These are phyloP conservation scores for Petrolisthes manimaculis DNA, from an alignment of 2,888 invertebrate species.

Conservation along the genomic window DNA sequence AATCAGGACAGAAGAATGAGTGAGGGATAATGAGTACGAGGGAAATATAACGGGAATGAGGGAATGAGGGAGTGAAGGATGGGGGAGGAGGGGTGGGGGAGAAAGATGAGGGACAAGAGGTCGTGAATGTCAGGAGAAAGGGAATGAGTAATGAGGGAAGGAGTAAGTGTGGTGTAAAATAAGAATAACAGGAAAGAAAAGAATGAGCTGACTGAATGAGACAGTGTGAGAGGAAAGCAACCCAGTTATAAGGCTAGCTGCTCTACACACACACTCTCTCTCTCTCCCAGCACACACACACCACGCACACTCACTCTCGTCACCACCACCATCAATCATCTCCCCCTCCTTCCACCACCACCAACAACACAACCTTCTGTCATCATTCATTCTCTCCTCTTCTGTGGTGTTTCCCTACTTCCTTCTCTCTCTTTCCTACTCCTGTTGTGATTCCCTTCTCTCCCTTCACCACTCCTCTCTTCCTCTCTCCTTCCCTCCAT, in stretches of 20 bases:
- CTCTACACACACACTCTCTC: no score
- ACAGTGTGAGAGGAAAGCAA: not conserved
- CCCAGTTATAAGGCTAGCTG: not conserved
- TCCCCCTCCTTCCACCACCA: not conserved
- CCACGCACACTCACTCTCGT: constrained; percentile 22
- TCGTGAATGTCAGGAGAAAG: not conserved
- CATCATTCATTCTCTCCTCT: not conserved
- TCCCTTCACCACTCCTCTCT: not conserved
- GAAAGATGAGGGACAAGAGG: constrained; percentile 7
- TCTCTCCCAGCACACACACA: not conserved
- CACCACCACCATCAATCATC: no score
- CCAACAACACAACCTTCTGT: not conserved
- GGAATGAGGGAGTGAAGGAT: not conserved
- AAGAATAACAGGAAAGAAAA: no score
- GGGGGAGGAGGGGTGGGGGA: not conserved
- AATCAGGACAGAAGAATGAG: no score
- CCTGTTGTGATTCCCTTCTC: not conserved
- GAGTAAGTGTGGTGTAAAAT: not conserved
- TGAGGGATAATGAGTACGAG: no score
- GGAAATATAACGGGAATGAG: no score
- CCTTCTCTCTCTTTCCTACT: not conserved
- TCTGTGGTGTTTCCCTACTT: not conserved
- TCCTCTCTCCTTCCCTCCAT: not conserved
- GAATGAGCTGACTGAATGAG: no score
- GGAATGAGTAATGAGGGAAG: not conserved